Conservation (phyloP, 2,113 vertebrate genomes). For the Cygnus atratus region DNA sequence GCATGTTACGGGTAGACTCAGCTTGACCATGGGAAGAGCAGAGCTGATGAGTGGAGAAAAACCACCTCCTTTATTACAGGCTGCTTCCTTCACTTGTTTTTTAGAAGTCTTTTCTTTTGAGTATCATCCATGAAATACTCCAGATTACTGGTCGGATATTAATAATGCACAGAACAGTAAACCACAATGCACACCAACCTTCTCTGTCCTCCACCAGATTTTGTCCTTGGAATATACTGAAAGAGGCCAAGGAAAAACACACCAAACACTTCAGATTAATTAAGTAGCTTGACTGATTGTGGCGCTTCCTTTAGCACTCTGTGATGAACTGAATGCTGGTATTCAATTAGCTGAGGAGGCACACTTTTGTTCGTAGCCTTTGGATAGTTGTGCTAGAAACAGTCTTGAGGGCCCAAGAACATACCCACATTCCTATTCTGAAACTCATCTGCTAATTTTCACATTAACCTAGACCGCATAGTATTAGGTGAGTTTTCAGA, state of each 20-base stretch:
- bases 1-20: background rate
- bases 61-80: background rate
- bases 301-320: background rate
- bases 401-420: rapidly evolving
- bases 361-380: rapidly evolving
- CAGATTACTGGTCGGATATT: background rate
- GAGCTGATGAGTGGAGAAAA: background rate
- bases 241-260: background rate
- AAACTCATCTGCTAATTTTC: background rate
- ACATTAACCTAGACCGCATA: background rate
- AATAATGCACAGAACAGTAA: background rate
- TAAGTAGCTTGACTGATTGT: background rate
- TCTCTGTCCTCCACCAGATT: background rate
- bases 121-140: background rate
- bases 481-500: background rate
- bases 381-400: rapidly evolving
- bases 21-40: background rate
- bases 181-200: background rate
- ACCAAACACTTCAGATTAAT: background rate
- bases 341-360: background rate
- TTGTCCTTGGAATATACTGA: background rate
- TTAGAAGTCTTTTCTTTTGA: background rate
- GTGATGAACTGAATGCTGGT: background rate
- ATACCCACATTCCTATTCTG: rapidly evolving
- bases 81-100: background rate